phyloP scores from a whole-genome alignment of 2,797 vertebrate genomes.

The Cryptoblepharus egeriae region DNA sequence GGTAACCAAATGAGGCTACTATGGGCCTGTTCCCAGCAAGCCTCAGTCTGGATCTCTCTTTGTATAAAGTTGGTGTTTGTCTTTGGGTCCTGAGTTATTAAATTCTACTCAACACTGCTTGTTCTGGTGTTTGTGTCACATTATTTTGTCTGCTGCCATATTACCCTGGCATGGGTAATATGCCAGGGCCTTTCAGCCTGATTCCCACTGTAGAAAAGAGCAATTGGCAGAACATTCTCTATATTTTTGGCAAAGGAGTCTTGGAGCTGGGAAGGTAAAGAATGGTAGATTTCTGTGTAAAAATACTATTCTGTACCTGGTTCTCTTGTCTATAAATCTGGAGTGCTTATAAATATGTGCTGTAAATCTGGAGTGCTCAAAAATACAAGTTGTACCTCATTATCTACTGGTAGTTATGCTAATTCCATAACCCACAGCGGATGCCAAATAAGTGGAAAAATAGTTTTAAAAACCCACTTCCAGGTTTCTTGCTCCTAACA shows the following conservation, averaged over 20 bases:
- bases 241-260: not conserved
- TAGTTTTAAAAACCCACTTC: no score
- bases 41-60: conserved; percentile 34
- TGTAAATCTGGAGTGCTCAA: not conserved
- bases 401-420: no score
- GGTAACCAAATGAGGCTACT: conserved; percentile 39
- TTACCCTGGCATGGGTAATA: not conserved
- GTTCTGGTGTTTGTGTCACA: conserved; percentile 16
- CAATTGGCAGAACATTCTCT: not conserved
- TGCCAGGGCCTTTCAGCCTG: not conserved
- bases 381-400: no score
- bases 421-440: no score
- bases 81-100: conserved; percentile 44
- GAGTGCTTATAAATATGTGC: no score
- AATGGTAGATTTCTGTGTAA: not conserved
- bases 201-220: not conserved
- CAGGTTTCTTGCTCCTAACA: no score
- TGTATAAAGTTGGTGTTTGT: conserved; percentile 55
- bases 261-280: not conserved
- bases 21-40: conserved; percentile 24
- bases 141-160: conserved; percentile 19
- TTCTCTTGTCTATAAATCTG: not conserved
- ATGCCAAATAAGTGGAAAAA: no score
- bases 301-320: not conserved
- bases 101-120: conserved; percentile 39